These are phyloP conservation scores for Enteromius unitaeniatus DNA, from an alignment of 2,797 vertebrate species.

Conservation along the genomic window DNA sequence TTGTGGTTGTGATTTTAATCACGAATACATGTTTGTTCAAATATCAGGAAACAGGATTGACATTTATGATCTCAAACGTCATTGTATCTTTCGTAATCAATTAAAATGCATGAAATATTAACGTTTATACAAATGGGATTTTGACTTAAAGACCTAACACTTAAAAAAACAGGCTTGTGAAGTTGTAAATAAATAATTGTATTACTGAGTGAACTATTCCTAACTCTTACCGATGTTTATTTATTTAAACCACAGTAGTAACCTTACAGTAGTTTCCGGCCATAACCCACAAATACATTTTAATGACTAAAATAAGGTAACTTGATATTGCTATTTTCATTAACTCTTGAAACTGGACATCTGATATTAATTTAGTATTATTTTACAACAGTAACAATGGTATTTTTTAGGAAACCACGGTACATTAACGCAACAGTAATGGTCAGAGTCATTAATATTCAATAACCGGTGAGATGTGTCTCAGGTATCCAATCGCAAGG, in stretches of 20 bases:
- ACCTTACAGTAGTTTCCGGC: background rate
- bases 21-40: background rate
- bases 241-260: background rate
- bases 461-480: background rate
- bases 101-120: background rate
- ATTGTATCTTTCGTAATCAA: background rate
- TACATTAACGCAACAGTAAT: background rate
- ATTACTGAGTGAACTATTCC: background rate
- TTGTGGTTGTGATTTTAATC: background rate
- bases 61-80: background rate
- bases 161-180: background rate
- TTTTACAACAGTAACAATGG: background rate
- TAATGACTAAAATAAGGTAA: background rate
- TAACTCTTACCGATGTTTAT: background rate
- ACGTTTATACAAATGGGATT: background rate
- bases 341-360: background rate
- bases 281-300: background rate
- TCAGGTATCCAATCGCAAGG: conserved; percentile 27
- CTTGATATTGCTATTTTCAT: background rate
- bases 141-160: background rate
- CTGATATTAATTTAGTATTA: background rate
- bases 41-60: background rate
- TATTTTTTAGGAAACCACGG: background rate
- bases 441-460: conserved; percentile 5
- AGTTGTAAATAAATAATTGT: background rate